phyloP scores from a whole-genome alignment of 2,888 invertebrate genomes.

The Abrostola triplasia region DNA sequence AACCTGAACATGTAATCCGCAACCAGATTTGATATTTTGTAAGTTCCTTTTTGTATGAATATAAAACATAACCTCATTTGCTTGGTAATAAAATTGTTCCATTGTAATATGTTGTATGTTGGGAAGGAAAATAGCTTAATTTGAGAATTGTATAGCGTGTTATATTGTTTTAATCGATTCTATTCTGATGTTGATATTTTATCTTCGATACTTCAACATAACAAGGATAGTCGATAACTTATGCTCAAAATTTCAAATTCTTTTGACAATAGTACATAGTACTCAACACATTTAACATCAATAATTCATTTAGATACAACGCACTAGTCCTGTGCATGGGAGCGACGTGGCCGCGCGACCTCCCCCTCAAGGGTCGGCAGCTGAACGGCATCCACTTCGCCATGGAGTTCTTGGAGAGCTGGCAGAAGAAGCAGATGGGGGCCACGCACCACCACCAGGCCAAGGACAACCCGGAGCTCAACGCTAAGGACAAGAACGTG shows the following conservation, averaged over 20 bases:
- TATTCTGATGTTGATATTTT: neutral
- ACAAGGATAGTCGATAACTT: too few species aligned
- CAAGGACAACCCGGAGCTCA: constrained; percentile 87
- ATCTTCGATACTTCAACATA: neutral
- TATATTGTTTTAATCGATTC: too few species aligned
- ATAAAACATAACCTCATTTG: too few species aligned
- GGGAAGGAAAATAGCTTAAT: too few species aligned
- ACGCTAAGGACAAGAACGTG: constrained; percentile 97
- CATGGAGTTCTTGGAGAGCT: constrained; percentile 98
- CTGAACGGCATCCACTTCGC: constrained; percentile 98
- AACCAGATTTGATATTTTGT: too few species aligned
- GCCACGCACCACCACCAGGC: constrained; percentile 60
- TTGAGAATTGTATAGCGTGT: too few species aligned
- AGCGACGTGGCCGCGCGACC: constrained; percentile 98
- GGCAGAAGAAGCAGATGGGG: constrained; percentile 98
- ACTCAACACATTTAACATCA: neutral
- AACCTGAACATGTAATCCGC: too few species aligned
- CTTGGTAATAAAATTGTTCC: too few species aligned
- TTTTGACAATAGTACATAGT: neutral
- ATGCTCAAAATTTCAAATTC: neutral
- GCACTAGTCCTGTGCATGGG: constrained; percentile 97
- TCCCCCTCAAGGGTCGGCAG: constrained; percentile 95
- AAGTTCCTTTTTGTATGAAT: too few species aligned
- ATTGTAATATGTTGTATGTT: too few species aligned
- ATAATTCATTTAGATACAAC: constrained; percentile 89